These are phyloP conservation scores for Patella ulyssiponensis DNA, from an alignment of 2,888 invertebrate species.

Conservation along the genomic window DNA sequence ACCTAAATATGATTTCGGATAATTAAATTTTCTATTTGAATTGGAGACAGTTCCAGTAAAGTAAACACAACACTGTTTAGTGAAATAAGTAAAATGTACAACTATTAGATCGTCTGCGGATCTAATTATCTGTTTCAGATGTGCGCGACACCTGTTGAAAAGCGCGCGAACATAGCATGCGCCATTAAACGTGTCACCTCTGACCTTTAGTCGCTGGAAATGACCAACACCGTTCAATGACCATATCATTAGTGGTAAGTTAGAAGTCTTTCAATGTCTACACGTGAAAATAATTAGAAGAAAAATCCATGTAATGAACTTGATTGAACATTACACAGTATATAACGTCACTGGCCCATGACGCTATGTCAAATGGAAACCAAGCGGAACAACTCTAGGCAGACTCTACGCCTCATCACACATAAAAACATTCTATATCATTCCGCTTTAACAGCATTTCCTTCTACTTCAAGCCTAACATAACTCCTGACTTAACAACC, in stretches of 20 bases:
- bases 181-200: conserved; percentile 8
- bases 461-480: too few species aligned
- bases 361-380: conserved; percentile 3
- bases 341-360: conserved; percentile 7
- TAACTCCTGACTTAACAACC: too few species aligned
- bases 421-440: neutral
- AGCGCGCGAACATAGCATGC: neutral
- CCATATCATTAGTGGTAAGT: neutral
- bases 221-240: neutral
- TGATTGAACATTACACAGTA: conserved; percentile 1
- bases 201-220: neutral
- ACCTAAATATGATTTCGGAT: too few species aligned
- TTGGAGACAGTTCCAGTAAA: too few species aligned
- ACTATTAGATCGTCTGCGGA: neutral
- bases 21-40: too few species aligned
- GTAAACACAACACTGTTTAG: too few species aligned
- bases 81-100: too few species aligned
- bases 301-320: neutral
- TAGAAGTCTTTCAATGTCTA: neutral
- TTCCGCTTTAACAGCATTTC: neutral
- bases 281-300: neutral
- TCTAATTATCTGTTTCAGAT: neutral
- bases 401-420: conserved; percentile 8
- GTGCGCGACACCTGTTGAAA: neutral
- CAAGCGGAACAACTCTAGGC: conserved; percentile 5